Percentiles rank a stretch among this genome's conserved stretches.
Evolutionary conservation across 1,140 invertebrate species (phyloP).

Genomic region (Aphelinus certus): DNA sequence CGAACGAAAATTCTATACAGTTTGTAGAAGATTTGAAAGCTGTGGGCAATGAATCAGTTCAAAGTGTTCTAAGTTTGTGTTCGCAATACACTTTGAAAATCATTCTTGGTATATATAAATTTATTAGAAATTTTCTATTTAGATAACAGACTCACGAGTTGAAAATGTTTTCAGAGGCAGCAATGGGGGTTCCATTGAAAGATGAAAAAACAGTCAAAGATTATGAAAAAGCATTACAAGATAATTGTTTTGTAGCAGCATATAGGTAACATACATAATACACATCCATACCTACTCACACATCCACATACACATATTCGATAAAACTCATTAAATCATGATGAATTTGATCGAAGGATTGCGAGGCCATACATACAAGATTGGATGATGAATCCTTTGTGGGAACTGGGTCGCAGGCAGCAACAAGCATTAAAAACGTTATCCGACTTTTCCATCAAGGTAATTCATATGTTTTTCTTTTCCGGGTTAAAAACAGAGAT

Average conservation of each 20-base stretch:
- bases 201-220: conserved; percentile 67
- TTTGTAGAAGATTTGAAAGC: conserved; percentile 49
- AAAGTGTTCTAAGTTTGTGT: conserved; percentile 73
- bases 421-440: no score
- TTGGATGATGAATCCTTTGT: conserved; percentile 67
- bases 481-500: no score
- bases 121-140: background rate
- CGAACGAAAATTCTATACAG: conserved; percentile 31
- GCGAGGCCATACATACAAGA: conserved; percentile 70
- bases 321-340: background rate
- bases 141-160: background rate
- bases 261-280: conserved; percentile 43
- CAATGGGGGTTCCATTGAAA: conserved; percentile 79
- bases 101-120: conserved; percentile 74
- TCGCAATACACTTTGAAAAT: conserved; percentile 80
- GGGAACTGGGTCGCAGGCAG: conserved; percentile 64
- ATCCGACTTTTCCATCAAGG: no score
- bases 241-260: conserved; percentile 45
- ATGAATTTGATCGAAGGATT: conserved; percentile 54
- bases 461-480: no score
- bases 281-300: no score
- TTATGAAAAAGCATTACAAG: conserved; percentile 67
- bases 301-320: no score
- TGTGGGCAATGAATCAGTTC: conserved; percentile 48
- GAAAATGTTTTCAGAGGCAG: conserved; percentile 70